Base-by-base conservation (phyloP, 2,113 vertebrate species). In the Rhinichthys klamathensis region DNA sequence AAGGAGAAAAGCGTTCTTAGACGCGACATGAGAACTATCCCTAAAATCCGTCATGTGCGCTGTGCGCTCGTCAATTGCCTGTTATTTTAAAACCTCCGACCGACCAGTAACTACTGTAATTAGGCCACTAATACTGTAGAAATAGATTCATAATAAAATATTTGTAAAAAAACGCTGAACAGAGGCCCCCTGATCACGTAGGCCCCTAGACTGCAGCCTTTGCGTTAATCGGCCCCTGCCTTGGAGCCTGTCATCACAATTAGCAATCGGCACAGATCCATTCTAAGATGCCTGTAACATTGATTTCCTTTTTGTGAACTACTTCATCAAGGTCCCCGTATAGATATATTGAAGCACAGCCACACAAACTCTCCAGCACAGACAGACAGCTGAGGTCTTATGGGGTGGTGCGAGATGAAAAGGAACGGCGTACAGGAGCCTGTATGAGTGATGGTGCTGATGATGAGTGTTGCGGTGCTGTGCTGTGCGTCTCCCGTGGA, bases 191-290 rank as follows among this genome's bases (percentile, higher is more conserved):
- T 35, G 41, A 41, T 41, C 41, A 41, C 8, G 41, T 41, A 41
- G 41, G 8, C 8, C 41, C 41, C 41, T 41, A 41, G 41, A 41
- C 41, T 41, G 38, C 38, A 41, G 38, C 38, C 7, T 41, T 41
- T 8, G 38, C 38, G 7, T 41, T 41, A 41, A 41, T 41, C 7
- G 8, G 38, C 38, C 7, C 38, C 38, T 2, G 38, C 7, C 38
- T 41, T 41, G 41, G 41, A 51, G 79, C 21, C 60, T 11, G 58
- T 27, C 56, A 27, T 21, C 16, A 35, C 79, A 23, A 81, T 81
- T 81, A 80, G 38, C 25, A 46, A 80, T 80, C 60, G 65, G 60
- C 61, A 51, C 79, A 81, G 61, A 81, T 81, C 79, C 6, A 49
- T 81, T 32, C 25, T 61, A 32, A 30, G 60, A 27, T 51, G 78